A percentile compares a stretch with the other conserved stretches of the same genome.
Evolutionary conservation across 2,113 vertebrate genomes (phyloP).

Genomic region (Bagarius yarrelli): DNA sequence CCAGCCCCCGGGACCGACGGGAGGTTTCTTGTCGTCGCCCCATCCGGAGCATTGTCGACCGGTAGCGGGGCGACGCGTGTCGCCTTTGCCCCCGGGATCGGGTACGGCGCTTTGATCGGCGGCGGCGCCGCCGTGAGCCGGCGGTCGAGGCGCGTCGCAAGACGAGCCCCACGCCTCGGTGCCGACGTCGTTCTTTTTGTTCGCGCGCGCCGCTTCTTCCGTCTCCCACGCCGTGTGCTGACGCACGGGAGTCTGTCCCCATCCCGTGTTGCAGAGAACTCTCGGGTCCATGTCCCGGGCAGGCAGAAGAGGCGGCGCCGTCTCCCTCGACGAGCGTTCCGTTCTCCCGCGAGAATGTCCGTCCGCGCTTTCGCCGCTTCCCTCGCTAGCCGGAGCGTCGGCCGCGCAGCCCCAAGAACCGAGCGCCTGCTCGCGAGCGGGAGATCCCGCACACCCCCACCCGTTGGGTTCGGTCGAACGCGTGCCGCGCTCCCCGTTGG

Average conservation of each 20-base stretch:
- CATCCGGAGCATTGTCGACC: conserved; percentile 69
- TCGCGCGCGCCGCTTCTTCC: conserved; percentile 81
- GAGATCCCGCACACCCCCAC: conserved; percentile 77
- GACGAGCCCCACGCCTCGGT: conserved; percentile 88
- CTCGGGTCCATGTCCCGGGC: conserved; percentile 92
- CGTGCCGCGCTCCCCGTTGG: conserved; percentile 70
- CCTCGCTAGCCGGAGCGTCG: conserved; percentile 82
- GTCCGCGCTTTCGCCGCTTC: conserved; percentile 84
- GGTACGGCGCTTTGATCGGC: conserved; percentile 66
- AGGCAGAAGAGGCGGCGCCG: conserved; percentile 75
- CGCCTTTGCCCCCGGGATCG: conserved; percentile 85
- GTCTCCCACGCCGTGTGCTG: conserved; percentile 97
- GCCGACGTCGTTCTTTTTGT: conserved; percentile 84
- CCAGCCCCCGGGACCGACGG: conserved; percentile 83
- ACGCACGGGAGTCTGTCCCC: conserved; percentile 96
- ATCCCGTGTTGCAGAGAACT: conserved; percentile 94
- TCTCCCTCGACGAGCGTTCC: conserved; percentile 71
- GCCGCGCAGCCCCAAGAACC: conserved; percentile 84
- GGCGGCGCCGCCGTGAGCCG: conserved; percentile 57
- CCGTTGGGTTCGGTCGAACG: conserved; percentile 75
- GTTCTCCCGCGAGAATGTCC: conserved; percentile 69
- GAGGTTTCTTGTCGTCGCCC: conserved; percentile 83
- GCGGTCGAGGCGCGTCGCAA: conserved; percentile 55
- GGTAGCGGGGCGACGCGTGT: conserved; percentile 76
- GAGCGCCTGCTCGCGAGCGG: conserved; percentile 67